phyloP scores from a whole-genome alignment of 1,140 invertebrate species.

The Polypedilum pembai region DNA sequence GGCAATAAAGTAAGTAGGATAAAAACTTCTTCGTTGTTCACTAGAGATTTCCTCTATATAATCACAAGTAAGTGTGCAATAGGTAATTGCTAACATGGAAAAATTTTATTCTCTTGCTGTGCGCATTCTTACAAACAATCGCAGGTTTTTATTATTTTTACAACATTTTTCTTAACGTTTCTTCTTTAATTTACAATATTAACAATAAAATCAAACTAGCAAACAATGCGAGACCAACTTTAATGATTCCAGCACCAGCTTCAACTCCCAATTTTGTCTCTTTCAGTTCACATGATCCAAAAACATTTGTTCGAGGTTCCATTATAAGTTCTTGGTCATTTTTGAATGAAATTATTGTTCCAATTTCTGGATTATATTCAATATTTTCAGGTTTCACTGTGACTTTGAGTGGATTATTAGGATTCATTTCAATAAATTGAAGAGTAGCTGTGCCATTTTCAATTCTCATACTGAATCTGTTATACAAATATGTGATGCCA shows the following conservation, averaged over 20 bases:
- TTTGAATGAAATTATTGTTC: neutral
- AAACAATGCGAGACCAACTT: neutral
- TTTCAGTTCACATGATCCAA: neutral
- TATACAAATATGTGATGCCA: constrained; percentile 9
- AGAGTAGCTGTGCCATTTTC: neutral
- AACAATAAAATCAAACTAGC: too few species aligned
- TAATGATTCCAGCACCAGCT: neutral
- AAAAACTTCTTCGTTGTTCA: too few species aligned
- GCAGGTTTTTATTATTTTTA: too few species aligned
- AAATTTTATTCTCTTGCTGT: too few species aligned
- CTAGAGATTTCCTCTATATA: too few species aligned
- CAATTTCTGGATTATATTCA: neutral
- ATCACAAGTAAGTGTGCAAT: too few species aligned
- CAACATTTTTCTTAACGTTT: too few species aligned
- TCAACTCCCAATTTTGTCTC: neutral
- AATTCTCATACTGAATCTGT: neutral
- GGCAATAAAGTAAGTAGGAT: too few species aligned
- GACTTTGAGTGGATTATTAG: neutral
- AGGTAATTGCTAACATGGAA: too few species aligned
- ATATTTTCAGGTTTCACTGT: neutral
- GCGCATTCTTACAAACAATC: too few species aligned
- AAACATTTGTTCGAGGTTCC: neutral
- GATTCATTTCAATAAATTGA: neutral
- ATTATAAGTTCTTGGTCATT: neutral
- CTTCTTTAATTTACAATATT: too few species aligned